A percentile compares a stretch with the other conserved stretches of the same genome.
Conservation (phyloP, 2,797 vertebrate species). For the Valencia hispanica region DNA sequence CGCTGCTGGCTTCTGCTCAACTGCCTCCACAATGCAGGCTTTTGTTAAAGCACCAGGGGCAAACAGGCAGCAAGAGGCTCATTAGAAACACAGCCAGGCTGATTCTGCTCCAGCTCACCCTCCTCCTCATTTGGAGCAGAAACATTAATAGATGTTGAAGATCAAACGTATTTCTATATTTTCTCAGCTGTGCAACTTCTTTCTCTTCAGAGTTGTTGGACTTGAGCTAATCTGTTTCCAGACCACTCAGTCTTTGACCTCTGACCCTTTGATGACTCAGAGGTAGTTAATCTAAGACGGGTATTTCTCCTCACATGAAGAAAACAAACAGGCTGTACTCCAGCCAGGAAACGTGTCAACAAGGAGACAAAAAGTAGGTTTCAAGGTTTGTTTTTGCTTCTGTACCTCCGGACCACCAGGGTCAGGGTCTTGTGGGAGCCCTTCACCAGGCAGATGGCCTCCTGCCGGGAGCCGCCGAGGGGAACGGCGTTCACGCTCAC, state of each 20-base stretch:
- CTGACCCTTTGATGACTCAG: conserved; percentile 6
- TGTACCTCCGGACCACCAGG: conserved; percentile 87
- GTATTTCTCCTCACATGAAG: neutral
- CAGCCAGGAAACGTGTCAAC: neutral
- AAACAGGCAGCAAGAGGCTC: conserved; percentile 48
- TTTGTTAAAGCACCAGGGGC: conserved; percentile 48
- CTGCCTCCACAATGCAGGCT: conserved; percentile 51
- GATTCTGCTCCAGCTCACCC: neutral
- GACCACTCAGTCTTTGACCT: conserved; percentile 15
- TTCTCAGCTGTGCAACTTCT: neutral
- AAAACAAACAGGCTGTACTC: neutral
- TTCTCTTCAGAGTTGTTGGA: neutral
- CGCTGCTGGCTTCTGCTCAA: conserved; percentile 26
- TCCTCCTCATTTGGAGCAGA: neutral
- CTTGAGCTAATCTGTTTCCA: neutral
- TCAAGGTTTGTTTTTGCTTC: neutral
- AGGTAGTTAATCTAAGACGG: neutral
- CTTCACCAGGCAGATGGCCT: conserved; percentile 92
- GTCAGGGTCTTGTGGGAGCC: conserved; percentile 86
- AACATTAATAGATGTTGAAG: neutral
- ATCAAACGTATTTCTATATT: neutral
- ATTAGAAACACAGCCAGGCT: neutral
- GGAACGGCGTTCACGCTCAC: conserved; percentile 86
- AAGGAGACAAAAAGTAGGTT: too few relatives aligned
- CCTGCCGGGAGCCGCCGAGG: conserved; percentile 89